Evolutionary conservation across 2,113 vertebrate genomes (phyloP).

Genomic region (Bothrops jararaca): DNA sequence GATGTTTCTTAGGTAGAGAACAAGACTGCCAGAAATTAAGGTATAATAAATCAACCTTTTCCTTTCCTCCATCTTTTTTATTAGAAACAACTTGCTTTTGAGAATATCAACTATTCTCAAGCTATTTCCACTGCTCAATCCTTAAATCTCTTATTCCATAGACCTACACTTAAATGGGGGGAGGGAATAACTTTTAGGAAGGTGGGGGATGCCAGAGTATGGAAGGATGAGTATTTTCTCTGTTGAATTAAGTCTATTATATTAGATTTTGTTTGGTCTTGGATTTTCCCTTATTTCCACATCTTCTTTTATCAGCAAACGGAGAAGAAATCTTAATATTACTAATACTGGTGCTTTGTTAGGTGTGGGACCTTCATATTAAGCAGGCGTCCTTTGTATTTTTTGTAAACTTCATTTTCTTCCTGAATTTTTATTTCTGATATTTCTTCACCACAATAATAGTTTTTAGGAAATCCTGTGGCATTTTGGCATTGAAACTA

Average conservation of each 20-base stretch:
- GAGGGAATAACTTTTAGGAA: not conserved
- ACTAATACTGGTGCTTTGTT: slow-evolving; percentile 63
- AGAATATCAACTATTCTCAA: not conserved
- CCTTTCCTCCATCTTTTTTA: not conserved
- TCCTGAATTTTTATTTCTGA: slow-evolving; percentile 4
- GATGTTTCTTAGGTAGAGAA: not conserved
- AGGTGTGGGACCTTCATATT: slow-evolving; percentile 53
- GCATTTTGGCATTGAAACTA: not conserved
- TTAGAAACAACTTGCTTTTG: not conserved
- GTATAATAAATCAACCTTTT: not conserved
- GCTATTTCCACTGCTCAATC: not conserved
- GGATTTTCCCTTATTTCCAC: slow-evolving; percentile 7
- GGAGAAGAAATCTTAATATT: slow-evolving; percentile 26
- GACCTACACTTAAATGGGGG: not conserved
- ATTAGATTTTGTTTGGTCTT: not conserved
- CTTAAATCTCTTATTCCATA: not conserved
- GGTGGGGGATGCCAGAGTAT: not conserved
- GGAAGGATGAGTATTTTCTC: not conserved
- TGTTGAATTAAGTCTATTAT: slow-evolving; percentile 13
- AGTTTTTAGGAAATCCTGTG: not conserved
- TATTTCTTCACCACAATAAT: not conserved
- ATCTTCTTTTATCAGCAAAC: not conserved
- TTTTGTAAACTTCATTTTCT: slow-evolving; percentile 41
- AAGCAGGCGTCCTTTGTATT: slow-evolving; percentile 29
- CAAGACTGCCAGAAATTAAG: not conserved